Base-by-base conservation (phyloP, 2,888 invertebrate species). In the Harpalus rufipes region DNA sequence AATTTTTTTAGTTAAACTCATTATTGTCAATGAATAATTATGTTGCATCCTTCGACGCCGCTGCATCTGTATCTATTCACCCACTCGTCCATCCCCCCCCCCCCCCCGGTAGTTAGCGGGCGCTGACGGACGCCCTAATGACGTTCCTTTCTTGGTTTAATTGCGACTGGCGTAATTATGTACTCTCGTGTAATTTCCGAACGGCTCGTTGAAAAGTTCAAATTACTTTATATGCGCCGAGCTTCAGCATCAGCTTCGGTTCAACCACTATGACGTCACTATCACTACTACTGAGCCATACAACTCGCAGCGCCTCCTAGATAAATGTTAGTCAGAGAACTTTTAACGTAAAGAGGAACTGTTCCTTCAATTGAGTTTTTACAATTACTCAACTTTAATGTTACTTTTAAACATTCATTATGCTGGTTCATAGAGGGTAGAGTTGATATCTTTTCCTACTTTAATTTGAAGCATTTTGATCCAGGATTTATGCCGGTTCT, bases 141-240 rank as follows among this genome's bases (percentile, higher is more conserved):
- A 82, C 72, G 82, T 72, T 68, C 82, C 82, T 82, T 82, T 82
- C 82, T 82, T 82, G 82, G 87, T 88, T 88, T 87, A 88, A 87
- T 88, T 87, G 87, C 87, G 86, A 88, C 88, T 88, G 87, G 88
- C 88, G 89, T 89, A 90, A 90, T 90, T 90, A 90, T 89, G 89
- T 89, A 89, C 89, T 89, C 88, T 87, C 88, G 88, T 89, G 89
- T 89, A 89, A 90, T 90, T 89, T 88, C 87, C 87, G 86, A 85
- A 87, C 63, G 44, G 88, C 88, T 89, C 88, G 90, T 89, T 89
- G 89, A 89, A 89, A 90, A 90, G 89, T 90, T 90, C 89, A 89
- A 90, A 90, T 90, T 89, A 89, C 89, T 90, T 90, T 89, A 89
- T 89, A 88, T 88, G 89, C 81, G 87, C 86, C 87, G 88, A 8